These are phyloP conservation scores for Nymphalis c-album DNA, from an alignment of 2,888 invertebrate genomes.

Conservation along the genomic window DNA sequence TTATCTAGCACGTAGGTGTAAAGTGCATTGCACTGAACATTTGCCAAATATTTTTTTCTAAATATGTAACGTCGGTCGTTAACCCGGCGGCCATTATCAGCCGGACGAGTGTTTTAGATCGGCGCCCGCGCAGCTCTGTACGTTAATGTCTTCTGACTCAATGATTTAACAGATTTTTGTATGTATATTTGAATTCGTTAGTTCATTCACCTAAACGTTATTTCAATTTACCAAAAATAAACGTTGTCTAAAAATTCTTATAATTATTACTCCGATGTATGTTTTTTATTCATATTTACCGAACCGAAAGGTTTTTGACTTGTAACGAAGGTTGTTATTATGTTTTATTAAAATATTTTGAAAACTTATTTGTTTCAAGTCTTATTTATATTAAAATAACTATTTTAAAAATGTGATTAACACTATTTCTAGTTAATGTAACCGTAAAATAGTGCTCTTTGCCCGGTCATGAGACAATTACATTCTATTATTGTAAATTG, in stretches of 20 bases:
- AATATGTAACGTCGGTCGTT: conserved; percentile 73
- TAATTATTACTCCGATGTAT: not conserved
- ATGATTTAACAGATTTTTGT: conserved; percentile 34
- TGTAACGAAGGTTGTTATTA: too few species aligned
- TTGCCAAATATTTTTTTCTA: conserved; percentile 82
- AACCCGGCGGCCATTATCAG: conserved; percentile 75
- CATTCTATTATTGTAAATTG: too few species aligned
- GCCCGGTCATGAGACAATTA: too few species aligned
- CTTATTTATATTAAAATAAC: too few species aligned
- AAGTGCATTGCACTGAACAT: conserved; percentile 66
- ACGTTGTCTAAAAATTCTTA: conserved; percentile 1
- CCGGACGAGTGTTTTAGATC: conserved; percentile 70
- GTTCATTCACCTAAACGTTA: conserved; percentile 25
- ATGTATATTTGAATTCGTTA: conserved; percentile 18
- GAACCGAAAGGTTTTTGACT: too few species aligned
- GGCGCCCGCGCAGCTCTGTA: conserved; percentile 47
- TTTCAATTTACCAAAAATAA: not conserved
- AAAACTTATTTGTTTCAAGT: too few species aligned
- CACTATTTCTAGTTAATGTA: too few species aligned
- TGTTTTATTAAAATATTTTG: too few species aligned
- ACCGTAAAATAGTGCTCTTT: too few species aligned
- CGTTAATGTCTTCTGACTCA: conserved; percentile 32
- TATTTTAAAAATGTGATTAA: too few species aligned
- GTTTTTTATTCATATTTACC: too few species aligned
- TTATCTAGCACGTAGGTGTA: conserved; percentile 52